A percentile compares a stretch with the other conserved stretches of the same genome.
Evolutionary conservation across 2,797 vertebrate species (phyloP).

Genomic region (Coregonus ussuriensis): DNA sequence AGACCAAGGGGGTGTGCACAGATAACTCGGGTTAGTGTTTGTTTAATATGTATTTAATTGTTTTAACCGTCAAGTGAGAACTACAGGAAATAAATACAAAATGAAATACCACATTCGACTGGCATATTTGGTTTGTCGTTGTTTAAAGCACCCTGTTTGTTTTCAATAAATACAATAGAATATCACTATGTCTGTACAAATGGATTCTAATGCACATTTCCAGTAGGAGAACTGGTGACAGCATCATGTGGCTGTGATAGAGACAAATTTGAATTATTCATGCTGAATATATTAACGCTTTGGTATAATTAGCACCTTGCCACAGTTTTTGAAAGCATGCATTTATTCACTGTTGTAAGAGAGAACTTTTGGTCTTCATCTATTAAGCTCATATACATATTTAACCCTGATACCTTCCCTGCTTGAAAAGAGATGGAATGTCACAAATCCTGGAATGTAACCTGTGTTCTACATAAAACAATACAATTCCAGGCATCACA

Average conservation of each 20-base stretch:
- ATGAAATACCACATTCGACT: slow-evolving; percentile 75
- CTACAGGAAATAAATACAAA: slow-evolving; percentile 75
- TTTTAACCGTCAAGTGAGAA: slow-evolving; percentile 51
- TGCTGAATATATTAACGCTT: slow-evolving; percentile 38
- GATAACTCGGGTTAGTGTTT: slow-evolving; percentile 55
- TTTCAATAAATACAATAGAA: slow-evolving; percentile 86
- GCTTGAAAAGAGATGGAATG: slow-evolving; percentile 24
- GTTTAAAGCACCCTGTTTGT: slow-evolving; percentile 75
- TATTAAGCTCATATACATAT: slow-evolving; percentile 48
- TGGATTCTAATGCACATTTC: slow-evolving; percentile 78
- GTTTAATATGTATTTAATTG: slow-evolving; percentile 54
- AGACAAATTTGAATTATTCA: slow-evolving; percentile 45
- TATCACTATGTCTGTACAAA: slow-evolving; percentile 83
- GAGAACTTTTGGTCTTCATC: slow-evolving; percentile 31
- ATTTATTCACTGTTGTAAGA: slow-evolving; percentile 61
- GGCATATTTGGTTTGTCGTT: slow-evolving; percentile 63
- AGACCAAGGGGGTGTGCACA: slow-evolving; percentile 57
- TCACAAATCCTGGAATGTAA: slow-evolving; percentile 1
- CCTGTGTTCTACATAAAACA: slow-evolving; percentile 21
- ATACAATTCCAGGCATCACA: slow-evolving; percentile 29
- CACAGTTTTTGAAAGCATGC: slow-evolving; percentile 58
- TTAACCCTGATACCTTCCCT: slow-evolving; percentile 48
- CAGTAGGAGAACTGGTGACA: slow-evolving; percentile 56
- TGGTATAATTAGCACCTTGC: slow-evolving; percentile 69
- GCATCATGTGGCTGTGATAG: slow-evolving; percentile 51